Evolutionary conservation across 2,888 invertebrate genomes (phyloP), one percentile per base, ranked within the genome.

Genomic region (Lumbricus terrestris): DNA sequence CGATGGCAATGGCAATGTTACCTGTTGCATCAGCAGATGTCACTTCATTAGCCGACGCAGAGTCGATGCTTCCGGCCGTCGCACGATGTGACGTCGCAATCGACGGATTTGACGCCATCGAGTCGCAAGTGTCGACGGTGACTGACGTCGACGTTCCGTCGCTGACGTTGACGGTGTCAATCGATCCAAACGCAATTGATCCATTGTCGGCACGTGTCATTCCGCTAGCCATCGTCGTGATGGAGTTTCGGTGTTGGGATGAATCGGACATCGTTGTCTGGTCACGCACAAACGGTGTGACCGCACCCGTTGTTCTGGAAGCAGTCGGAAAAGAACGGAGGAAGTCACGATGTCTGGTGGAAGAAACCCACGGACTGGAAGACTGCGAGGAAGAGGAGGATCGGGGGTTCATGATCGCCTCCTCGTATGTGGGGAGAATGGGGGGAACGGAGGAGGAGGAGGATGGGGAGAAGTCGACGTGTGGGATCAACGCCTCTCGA

Each of bases 21-120:
- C 69, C 69, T 69, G 29, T 23, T 23, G n/a, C 69, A n/a, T 94
- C 94, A 91, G 92, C 93, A n/a, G 93, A 93, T 88, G 94, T 90
- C 92, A 93, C 94, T 20, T 88, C 90, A 88, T 91, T 34, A 5
- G 90, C 88, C 6, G 90, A 90, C 20, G 94, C 94, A 15, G 96
- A 96, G n/a, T 95, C 96, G 85, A 96, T 94, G 93, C 96, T 96
- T 90, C 96, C 96, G 91, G 96, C 96, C 91, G 95, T 95, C 13
- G 95, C 96, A 91, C 96, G 94, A 92, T 96, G 95, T 5, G 96
- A 96, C 69, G 95, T 94, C 89, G 95, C 95, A 92, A 96, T 95
- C 34, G 96, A 96, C 90, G 95, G 93, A 89, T 94, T 95, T 42
- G 95, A 95, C n/a, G 94, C 94, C 69, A 94, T 93, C 85, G 95